Evolutionary conservation across 2,113 vertebrate genomes (phyloP), one percentile per base, ranked within the genome.

Genomic region (Spermophilus dauricus): DNA sequence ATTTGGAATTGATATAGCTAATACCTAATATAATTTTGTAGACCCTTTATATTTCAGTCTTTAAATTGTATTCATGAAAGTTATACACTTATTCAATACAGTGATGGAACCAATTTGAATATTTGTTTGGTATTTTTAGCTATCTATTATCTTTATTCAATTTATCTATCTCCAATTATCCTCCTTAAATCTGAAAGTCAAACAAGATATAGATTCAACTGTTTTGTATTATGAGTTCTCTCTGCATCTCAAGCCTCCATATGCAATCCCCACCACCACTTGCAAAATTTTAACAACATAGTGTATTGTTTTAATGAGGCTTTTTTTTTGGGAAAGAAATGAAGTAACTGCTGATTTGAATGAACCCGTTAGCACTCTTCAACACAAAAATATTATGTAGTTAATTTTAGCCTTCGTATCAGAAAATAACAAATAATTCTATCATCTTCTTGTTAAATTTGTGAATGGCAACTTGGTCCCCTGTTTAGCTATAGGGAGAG

Each of bases 301-400:
- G 61, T 89, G 53, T 8, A 87, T 51, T 51, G 12, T 87, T 97
- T 96, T n/a, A 90, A 5, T 69, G 61, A 92, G 63, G 76, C 16
- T 73, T 96, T 94, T 94, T 53, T 94, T 96, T 94, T 96, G 85
- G 91, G 84, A 89, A 80, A 70, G 63, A 96, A 92, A 83, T n/a
- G 16, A 90, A 86, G 28, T 53, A 87, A 56, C 90, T 89, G 63
- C 48, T 95, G n/a, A 42, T 86, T 67, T 96, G 48, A 84, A 51
- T 39, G 94, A 81, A 39, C 80, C 45, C 65, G 85, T 92, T 89
- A 96, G 32, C 10, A 42, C 12, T 77, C 37, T 83, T 34, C 13
- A 22, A 94, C 89, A 69, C 34, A 89, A 92, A 95, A 97, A 73
- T 83, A 96, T 80, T 69, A 14, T 92, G 28, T 80, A 42, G 37